Evolutionary conservation across 2,113 vertebrate species (phyloP).

Genomic region (Monarcha castaneiventris): DNA sequence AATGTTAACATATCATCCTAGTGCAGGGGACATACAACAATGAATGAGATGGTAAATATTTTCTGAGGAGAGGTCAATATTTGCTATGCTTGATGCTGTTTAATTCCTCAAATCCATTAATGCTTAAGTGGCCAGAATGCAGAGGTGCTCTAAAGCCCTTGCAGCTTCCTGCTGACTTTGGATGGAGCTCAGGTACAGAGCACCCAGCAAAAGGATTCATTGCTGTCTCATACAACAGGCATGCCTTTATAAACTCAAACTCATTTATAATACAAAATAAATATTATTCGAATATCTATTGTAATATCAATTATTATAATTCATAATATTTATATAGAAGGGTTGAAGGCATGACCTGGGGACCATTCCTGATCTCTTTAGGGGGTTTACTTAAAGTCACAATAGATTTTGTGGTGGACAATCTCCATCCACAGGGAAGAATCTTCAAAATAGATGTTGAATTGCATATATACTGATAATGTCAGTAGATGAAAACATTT

Average conservation of each 20-base stretch:
- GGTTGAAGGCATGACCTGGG: neutral
- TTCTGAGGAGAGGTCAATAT: constrained; percentile 60
- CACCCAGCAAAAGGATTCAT: neutral
- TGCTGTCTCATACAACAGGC: neutral
- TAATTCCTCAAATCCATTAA: constrained; percentile 60
- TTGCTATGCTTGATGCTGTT: constrained; percentile 47
- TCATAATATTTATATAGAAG: neutral
- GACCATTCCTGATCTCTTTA: neutral
- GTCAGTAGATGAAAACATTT: neutral
- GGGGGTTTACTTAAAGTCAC: neutral
- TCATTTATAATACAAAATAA: neutral
- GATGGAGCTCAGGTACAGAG: neutral
- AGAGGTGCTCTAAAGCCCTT: neutral
- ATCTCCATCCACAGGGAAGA: neutral
- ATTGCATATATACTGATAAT: neutral
- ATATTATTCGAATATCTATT: too few species aligned
- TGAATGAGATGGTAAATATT: constrained; percentile 61
- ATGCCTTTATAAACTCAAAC: neutral
- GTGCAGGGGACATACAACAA: constrained; percentile 2
- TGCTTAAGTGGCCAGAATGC: constrained; percentile 2
- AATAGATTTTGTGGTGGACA: neutral
- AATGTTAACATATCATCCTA: constrained; percentile 29
- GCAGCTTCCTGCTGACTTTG: neutral
- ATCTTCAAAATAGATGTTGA: neutral
- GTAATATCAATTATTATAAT: fast-evolving